Evolutionary conservation across 2,113 vertebrate genomes (phyloP).

Genomic region (Solenodon paradoxus): DNA sequence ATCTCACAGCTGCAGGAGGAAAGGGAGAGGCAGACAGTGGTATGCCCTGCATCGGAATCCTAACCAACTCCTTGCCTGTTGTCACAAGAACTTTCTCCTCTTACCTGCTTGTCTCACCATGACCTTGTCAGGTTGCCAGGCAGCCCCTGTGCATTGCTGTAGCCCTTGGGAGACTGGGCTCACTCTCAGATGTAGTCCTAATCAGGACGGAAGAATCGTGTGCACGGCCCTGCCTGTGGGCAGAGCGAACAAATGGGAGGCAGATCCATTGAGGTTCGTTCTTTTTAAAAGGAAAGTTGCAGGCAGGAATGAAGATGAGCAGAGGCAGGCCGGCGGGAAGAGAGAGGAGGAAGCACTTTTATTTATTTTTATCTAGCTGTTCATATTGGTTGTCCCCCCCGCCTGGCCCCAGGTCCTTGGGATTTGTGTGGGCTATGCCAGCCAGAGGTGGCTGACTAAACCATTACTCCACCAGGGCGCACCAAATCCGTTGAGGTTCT

Average conservation of each 20-base stretch:
- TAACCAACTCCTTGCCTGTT: background rate
- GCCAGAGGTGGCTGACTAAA: too few species aligned
- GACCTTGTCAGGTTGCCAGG: background rate
- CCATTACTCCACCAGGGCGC: too few species aligned
- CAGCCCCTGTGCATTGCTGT: background rate
- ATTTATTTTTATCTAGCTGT: too few species aligned
- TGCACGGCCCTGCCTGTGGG: background rate
- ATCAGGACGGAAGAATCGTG: background rate
- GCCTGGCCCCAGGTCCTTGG: too few species aligned
- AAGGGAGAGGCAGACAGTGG: background rate
- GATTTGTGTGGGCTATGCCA: too few species aligned
- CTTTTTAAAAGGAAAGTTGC: too few species aligned
- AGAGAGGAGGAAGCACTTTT: too few species aligned
- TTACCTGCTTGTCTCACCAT: background rate
- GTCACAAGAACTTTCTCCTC: background rate
- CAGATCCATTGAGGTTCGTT: background rate
- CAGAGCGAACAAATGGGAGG: background rate
- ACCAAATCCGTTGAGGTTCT: background rate
- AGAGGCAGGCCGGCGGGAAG: too few species aligned
- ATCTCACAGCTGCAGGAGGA: background rate
- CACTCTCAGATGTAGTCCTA: background rate
- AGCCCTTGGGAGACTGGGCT: background rate
- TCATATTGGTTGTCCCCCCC: too few species aligned
- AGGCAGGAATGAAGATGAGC: too few species aligned
- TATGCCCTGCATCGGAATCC: background rate